phyloP scores from a whole-genome alignment of 1,140 invertebrate species.

The Helicorthomorpha holstii region DNA sequence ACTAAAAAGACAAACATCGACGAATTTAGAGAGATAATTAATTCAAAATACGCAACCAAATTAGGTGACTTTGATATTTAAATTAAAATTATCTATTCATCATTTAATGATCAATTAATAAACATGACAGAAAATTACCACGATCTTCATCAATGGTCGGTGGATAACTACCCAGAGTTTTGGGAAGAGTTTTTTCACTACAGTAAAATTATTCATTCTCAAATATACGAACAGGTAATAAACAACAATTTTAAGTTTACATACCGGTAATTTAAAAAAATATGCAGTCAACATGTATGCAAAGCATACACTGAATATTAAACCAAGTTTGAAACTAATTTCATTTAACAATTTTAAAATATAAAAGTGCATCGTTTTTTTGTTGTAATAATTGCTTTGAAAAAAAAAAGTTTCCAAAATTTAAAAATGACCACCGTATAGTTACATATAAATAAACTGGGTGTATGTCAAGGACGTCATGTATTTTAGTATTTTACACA shows the following conservation, averaged over 20 bases:
- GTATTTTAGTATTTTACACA: too few species aligned
- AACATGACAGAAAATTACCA: conserved; percentile 24
- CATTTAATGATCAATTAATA: conserved; percentile 6
- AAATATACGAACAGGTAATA: conserved; percentile 21
- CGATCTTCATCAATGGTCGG: conserved; percentile 30
- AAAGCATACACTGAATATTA: too few species aligned
- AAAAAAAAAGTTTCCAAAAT: too few species aligned
- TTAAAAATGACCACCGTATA: too few species aligned
- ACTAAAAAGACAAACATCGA: conserved; percentile 18
- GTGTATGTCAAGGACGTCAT: too few species aligned
- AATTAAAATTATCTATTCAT: conserved; percentile 6
- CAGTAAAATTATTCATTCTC: conserved; percentile 23
- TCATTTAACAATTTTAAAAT: too few species aligned
- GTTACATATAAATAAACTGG: too few species aligned
- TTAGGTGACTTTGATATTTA: conserved; percentile 21
- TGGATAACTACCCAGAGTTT: conserved; percentile 28
- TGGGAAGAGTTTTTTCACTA: conserved; percentile 31
- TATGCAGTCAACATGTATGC: too few species aligned
- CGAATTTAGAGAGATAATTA: conserved; percentile 17
- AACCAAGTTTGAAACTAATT: too few species aligned
- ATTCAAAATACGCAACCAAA: conserved; percentile 17
- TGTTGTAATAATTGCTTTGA: too few species aligned
- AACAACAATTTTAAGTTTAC: too few species aligned
- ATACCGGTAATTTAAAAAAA: conserved; percentile 2
- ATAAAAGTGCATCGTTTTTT: too few species aligned